Base-by-base conservation (phyloP, 2,888 invertebrate species). In the Meandrusa payeni region DNA sequence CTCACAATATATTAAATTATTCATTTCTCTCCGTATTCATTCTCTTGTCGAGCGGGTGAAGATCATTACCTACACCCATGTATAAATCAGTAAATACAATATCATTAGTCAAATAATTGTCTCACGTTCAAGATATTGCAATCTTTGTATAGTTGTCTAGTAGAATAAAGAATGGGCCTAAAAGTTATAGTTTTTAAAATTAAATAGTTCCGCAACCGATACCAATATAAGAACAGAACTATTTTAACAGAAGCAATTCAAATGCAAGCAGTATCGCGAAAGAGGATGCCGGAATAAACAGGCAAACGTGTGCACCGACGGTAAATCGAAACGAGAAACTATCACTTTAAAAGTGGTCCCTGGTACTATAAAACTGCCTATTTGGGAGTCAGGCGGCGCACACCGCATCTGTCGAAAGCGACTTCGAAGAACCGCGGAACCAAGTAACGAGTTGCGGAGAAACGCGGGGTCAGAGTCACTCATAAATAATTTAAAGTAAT, bases 401-500 rank as follows among this genome's bases (percentile, higher is more conserved):
- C 53, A 29, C 43, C 47, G 55, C 62, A 64, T 69, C 63, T 59
- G 60, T 61, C 62, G 52, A 55, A 47, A 51, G 52, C 48, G 53
- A 48, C 56, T 54, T 52, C 50, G 41, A 52, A 51, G 47, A 54
- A 49, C 48, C 53, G 48, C 52, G 49, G 49, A 53, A 48, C 51
- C 61, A 52, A 58, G 59, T 57, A 60, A 62, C 58, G 59, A 61
- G 64, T 55, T 57, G 50, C 52, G 47, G 52, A 57, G 66, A 58
- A 66, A 64, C 64, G 58, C 64, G 66, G 73, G 81, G 85, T 76
- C 77, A 76, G 73, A 73, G 67, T 61, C 70, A 69, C 82, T 86
- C 86, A 87, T 87, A 85, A 87, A 87, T 87, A 83, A 87, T 87
- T 80, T 81, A 87, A 73, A 72, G 66, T 78, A 78, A 85, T 81